Base-by-base conservation (phyloP, 2,113 vertebrate species). In the Atlantisia rogersi region DNA sequence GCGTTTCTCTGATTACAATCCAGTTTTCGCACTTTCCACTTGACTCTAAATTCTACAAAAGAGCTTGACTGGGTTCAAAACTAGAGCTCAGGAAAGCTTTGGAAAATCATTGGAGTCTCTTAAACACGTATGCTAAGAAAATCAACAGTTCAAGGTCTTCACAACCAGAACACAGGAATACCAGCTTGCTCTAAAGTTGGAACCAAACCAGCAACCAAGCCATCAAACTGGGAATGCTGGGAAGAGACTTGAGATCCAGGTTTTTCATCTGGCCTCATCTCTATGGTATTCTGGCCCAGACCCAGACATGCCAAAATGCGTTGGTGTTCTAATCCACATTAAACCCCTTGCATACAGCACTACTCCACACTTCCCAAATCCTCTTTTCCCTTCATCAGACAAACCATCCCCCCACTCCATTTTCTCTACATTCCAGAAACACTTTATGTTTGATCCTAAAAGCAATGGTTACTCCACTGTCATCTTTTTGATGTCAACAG, bases 11-110 rank as follows among this genome's bases (percentile, higher is more conserved):
- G 81, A 86, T 94, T 64, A 53, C 81, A 53, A 29, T 68, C 91
- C 93, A 89, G 78, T 21, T 92, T 78, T 91, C 28, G 4, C 94
- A 71, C 69, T 89, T 95, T 71, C 48, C 53, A 53, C 74, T 95
- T 92, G 76, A 96, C 78, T 81, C 60, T 55, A n/a, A 94, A 71
- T 88, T 86, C 81, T 65, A 69, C 73, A 56, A 68, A 75, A 92
- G 26, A 42, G 26, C 65, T 91, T 39, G 65, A 92, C 4, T 82
- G 50, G 53, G 77, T 95, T 96, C 89, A 95, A 82, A 95, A 94
- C 42, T 3, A 13, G 65, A 90, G 68, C 71, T 94, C 62, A 53
- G 58, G 62, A 91, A 95, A 91, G 39, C 60, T 88, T 92, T 6
- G 2, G 64, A 60, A 78, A 97, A 44, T 39, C 83, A 76, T 64